Evolutionary conservation across 2,888 invertebrate species (phyloP).

Genomic region (Anaspis maculata): DNA sequence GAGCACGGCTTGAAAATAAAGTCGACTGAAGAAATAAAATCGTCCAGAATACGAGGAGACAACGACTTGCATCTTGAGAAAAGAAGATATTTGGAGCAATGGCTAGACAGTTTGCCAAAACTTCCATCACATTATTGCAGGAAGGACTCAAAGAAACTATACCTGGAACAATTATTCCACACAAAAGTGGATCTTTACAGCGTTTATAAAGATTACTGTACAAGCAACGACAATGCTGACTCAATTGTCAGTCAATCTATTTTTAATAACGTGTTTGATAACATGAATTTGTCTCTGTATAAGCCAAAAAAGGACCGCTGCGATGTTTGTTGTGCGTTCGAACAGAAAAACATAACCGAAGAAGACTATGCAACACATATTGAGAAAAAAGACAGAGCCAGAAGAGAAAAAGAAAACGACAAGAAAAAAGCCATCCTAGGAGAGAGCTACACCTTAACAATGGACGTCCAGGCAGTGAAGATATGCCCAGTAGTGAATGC

Average conservation of each 20-base stretch:
- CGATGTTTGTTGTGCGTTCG: slow-evolving; percentile 9
- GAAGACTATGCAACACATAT: slow-evolving; percentile 4
- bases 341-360: slow-evolving; percentile 6
- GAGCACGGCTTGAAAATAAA: background rate
- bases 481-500: slow-evolving; percentile 8
- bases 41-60: background rate
- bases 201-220: slow-evolving; percentile 1
- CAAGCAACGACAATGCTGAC: background rate
- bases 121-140: slow-evolving; percentile 11
- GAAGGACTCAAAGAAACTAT: slow-evolving; percentile 8
- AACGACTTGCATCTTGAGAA: background rate
- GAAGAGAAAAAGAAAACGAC: slow-evolving; percentile 7
- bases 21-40: background rate
- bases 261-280: slow-evolving; percentile 2
- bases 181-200: background rate
- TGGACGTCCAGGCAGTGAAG: slow-evolving; percentile 11
- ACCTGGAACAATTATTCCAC: slow-evolving; percentile 7
- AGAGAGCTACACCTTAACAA: slow-evolving; percentile 4
- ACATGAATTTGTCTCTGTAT: slow-evolving; percentile 8
- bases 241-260: background rate
- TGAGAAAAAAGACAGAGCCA: slow-evolving; percentile 7
- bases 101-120: slow-evolving; percentile 4
- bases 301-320: slow-evolving; percentile 9
- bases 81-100: slow-evolving; percentile 4
- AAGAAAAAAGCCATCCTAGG: slow-evolving; percentile 1